A percentile compares a stretch with the other conserved stretches of the same genome.
phyloP scores from a whole-genome alignment of 2,797 vertebrate species.

The Buphagus erythrorhynchus region DNA sequence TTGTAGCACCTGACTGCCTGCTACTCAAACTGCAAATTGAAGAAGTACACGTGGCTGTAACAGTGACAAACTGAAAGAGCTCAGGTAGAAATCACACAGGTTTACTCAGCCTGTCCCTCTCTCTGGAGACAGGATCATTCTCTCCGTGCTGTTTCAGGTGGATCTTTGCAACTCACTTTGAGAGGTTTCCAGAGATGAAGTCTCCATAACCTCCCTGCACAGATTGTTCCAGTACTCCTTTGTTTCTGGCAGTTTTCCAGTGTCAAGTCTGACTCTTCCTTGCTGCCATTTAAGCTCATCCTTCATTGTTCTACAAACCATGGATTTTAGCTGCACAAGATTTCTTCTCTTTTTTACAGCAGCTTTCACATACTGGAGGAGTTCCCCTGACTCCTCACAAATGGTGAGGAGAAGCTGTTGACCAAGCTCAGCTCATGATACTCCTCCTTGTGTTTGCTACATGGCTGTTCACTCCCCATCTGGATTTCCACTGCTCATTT shows the following conservation, averaged over 20 bases:
- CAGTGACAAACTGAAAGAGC: not conserved
- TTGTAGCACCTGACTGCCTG: not conserved
- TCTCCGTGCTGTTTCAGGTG: not conserved
- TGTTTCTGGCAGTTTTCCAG: not conserved
- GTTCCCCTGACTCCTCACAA: not conserved
- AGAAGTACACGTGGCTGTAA: not conserved
- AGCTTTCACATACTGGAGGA: not conserved
- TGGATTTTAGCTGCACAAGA: not conserved
- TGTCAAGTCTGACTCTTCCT: not conserved
- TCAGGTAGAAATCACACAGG: accelerated
- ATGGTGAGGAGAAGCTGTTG: not conserved
- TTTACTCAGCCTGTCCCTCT: not conserved
- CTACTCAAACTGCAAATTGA: not conserved
- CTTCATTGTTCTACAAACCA: not conserved
- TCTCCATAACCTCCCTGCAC: not conserved
- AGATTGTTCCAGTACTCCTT: not conserved
- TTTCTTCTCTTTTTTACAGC: not conserved
- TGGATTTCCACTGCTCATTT: not conserved
- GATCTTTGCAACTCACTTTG: not conserved
- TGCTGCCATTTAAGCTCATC: not conserved
- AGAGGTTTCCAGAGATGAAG: not conserved
- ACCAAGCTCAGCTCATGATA: not conserved
- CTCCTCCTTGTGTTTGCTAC: not conserved
- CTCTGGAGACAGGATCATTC: not conserved
- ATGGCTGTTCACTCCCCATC: not conserved